These are phyloP conservation scores for Caenorhabditis sinica DNA, from an alignment of 2,888 invertebrate species.

Conservation along the genomic window DNA sequence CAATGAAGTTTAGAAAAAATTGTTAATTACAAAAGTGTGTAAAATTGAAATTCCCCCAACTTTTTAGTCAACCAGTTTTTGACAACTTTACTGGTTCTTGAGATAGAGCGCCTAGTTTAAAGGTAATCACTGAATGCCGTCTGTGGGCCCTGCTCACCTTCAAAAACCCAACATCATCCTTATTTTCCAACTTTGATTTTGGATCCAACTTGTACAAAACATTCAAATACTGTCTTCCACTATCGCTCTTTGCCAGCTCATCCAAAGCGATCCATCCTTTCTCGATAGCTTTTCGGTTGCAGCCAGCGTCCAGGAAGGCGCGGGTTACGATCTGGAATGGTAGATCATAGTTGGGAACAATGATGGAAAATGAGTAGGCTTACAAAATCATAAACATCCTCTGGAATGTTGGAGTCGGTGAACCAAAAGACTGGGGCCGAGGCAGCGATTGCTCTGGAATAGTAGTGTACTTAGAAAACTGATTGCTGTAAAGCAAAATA, in stretches of 20 bases:
- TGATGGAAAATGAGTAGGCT: not conserved
- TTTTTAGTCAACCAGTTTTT: not conserved
- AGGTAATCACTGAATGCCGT: not conserved
- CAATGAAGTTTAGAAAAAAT: not conserved
- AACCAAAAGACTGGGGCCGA: constrained; percentile 88
- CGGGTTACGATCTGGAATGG: constrained; percentile 89
- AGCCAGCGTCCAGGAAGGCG: constrained; percentile 87
- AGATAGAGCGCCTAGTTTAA: not conserved
- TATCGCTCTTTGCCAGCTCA: constrained; percentile 86
- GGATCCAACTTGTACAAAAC: constrained; percentile 89
- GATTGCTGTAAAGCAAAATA: too few species aligned
- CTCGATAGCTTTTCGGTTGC: constrained; percentile 87
- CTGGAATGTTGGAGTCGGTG: constrained; percentile 71
- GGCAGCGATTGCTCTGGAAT: constrained; percentile 92
- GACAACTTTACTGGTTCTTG: not conserved
- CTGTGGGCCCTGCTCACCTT: constrained; percentile 23
- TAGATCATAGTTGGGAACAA: not conserved
- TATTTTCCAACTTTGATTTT: constrained; percentile 76
- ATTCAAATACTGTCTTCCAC: constrained; percentile 88
- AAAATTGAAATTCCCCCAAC: not conserved
- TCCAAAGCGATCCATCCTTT: constrained; percentile 90
- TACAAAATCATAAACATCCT: constrained; percentile 74
- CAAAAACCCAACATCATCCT: constrained; percentile 55
- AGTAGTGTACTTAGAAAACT: too few species aligned
- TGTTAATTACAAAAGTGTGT: not conserved